Evolutionary conservation across 2,888 invertebrate genomes (phyloP), one percentile per base, ranked within the genome.

Genomic region (Papilio protenor): DNA sequence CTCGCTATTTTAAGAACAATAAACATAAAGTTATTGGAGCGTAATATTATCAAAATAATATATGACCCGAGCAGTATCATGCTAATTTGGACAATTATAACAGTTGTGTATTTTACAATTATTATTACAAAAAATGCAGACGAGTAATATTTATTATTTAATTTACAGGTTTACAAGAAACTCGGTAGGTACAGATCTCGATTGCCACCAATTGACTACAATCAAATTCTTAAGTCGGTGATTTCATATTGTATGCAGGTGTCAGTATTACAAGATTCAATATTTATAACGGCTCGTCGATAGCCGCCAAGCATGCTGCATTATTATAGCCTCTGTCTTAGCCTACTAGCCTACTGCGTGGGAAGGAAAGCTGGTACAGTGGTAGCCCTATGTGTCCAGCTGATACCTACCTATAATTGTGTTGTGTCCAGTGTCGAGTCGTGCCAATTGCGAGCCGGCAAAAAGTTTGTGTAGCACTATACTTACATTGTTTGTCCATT

Each of bases 401-500:
- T 12, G 21, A 23, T 12, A 3, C 55, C 55, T 40, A 40, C 2
- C 16, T 64, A 64, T 45, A 61, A 73, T 64, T 61, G 23, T 47
- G 23, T 61, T 55, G 18, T 12, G 11, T 23, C 12, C 21, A 59
- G 12, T 12, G 10, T 10, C 33, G 40, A 40, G 21, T 59, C 1
- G 23, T 59, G 3, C 12, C 2, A 21, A 11, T 61, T 59, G 59
- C 16, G 61, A 61, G 61, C 14, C 4, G 27, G 5, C 21, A 27
- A 27, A 69, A 75, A 27, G 47, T 64, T 40, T 27, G 66, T 61
- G 16, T 23, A 55, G 40, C 55, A 55, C 12, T 69, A 52, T 55
- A 66, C 12, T 49, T 27, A 73, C 33, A 66, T 75, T 75, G 75
- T 69, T 40, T 75, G 45, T 75, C 75, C 69, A 69, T 75, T 69